phyloP scores from a whole-genome alignment of 2,113 vertebrate genomes.

The Bombycilla garrulus region DNA sequence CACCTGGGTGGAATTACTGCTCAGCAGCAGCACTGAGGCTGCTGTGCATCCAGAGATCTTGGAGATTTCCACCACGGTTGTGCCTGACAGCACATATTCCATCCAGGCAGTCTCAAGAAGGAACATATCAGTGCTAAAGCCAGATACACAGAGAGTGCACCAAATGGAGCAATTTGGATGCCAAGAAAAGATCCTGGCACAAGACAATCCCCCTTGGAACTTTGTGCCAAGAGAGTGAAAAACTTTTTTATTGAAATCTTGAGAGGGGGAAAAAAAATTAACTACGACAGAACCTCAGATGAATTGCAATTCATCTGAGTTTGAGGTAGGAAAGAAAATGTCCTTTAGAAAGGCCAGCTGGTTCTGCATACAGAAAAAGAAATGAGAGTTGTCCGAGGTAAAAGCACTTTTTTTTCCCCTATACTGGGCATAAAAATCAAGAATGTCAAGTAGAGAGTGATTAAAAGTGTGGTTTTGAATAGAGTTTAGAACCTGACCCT shows the following conservation, averaged over 20 bases:
- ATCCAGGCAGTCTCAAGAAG: neutral
- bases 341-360: neutral
- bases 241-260: neutral
- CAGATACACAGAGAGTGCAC: neutral
- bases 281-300: neutral
- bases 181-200: conserved; percentile 28
- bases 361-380: neutral
- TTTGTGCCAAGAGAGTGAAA: neutral
- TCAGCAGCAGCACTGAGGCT: conserved; percentile 31
- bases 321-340: neutral
- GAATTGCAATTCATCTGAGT: neutral
- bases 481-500: neutral
- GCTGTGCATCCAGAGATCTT: conserved; percentile 36
- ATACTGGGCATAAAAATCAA: neutral
- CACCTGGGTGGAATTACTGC: conserved; percentile 52
- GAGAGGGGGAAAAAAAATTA: neutral
- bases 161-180: neutral
- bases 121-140: neutral
- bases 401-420: neutral
- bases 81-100: neutral
- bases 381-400: neutral
- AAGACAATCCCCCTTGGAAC: neutral
- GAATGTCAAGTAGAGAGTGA: neutral
- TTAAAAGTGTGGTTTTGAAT: neutral
- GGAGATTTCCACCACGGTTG: conserved; percentile 14